Base-by-base conservation (phyloP, 2,888 invertebrate genomes). In the Pristionchus entomophagus region DNA sequence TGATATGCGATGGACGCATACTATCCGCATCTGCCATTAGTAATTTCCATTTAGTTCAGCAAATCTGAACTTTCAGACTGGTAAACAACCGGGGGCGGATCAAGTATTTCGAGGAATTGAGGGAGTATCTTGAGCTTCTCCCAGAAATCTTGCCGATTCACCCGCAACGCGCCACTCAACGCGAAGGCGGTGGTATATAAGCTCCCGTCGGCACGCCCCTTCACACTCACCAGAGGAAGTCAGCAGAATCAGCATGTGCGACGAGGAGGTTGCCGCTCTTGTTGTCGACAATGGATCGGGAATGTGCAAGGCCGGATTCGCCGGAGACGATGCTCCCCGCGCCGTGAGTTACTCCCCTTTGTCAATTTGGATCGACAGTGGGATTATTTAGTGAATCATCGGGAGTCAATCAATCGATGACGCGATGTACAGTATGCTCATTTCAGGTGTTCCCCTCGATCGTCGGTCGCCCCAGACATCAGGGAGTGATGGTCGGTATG, bases 361-460 rank as follows among this genome's bases (percentile, higher is more conserved):
- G 19, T 10, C 56, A 56, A 14, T 5, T 22, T 5, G 56, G 8
- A 56, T 8, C 45, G 6, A 45, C 45, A 14, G 22, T 22, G 14
- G 6, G 6, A n/a, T n/a, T n/a, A n/a, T n/a, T n/a, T n/a, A n/a
- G n/a, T n/a, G n/a, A n/a, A n/a, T n/a, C n/a, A n/a, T n/a, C n/a
- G n/a, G n/a, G n/a, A n/a, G n/a, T n/a, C n/a, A n/a, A 59, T 59
- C 6, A 22, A 59, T 59, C 59, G 59, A 59, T 22, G 22, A 12
- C 8, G 6, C 5, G 59, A 59, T 59, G 22, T 22, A 14, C 6
- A 8, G 22, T 12, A 12, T 22, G 59, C 6, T 59, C 19, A 5
- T 26, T 77, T n/a, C 38, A 84, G 83, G 83, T 97, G 93, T 96
- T 97, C 94, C 97, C 97, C 86, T 96, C 97, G 91, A 96, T 96